Evolutionary conservation across 2,113 vertebrate genomes (phyloP), one percentile per base, ranked within the genome.

Genomic region (Chascanopsetta lugubris): DNA sequence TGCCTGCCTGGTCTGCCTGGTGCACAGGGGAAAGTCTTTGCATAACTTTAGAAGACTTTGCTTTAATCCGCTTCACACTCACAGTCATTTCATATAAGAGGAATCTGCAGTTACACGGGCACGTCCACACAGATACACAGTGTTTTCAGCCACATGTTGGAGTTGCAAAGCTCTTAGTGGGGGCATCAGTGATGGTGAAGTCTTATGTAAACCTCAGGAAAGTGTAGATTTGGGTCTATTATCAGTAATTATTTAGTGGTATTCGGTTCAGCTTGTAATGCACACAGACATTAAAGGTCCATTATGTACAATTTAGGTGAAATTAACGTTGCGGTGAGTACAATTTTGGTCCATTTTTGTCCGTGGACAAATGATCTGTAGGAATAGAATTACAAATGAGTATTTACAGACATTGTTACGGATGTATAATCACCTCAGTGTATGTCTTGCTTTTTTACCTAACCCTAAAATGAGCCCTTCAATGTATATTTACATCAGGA

Each of bases 1-100:
- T 69, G 75, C 71, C 50, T 49, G 72, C 53, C 70, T 75, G 77
- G 72, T 53, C 70, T 75, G 77, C 74, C 72, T 77, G 51, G 30
- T 71, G 73, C 60, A 80, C 53, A 50, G 54, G 27, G 70, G 62
- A 72, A 51, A 81, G 50, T 80, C 61, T 77, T 48, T 82, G 61
- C 61, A 69, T 43, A 75, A 70, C 49, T 54, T 38, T 57, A 42
- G 70, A 76, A 70, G 61, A 79, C 54, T 55, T 46, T 27, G 42
- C 58, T 78, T 62, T 61, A 75, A 66, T 75, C 65, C 70, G 8
- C 75, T 71, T 60, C 40, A 64, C 67, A 62, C 68, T 69, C 61
- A n/a, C 34, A 55, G 48, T 15, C 62, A 25, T 62, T 77, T 72
- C 47, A 77, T 70, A 78, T 42, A 72, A 64, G 29, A 69, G 8